Conservation (phyloP, 2,113 vertebrate species). For the Phaethornis superciliosus region DNA sequence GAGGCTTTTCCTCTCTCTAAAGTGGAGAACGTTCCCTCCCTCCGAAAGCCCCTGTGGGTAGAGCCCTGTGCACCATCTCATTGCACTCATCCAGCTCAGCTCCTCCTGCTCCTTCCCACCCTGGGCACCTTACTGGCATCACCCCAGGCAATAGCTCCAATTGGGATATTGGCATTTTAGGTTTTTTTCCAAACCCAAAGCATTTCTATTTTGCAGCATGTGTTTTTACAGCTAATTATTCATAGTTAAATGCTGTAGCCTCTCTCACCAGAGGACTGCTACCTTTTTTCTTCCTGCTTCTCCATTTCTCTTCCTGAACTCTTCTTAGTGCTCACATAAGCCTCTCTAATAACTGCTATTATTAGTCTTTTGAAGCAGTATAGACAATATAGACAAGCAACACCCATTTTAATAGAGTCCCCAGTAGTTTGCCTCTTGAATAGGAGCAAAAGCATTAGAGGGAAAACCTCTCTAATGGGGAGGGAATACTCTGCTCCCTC, state of each 20-base stretch:
- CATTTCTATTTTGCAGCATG: background rate
- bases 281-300: background rate
- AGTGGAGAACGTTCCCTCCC: background rate
- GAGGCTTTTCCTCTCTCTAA: background rate
- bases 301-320: background rate
- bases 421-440: background rate
- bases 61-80: background rate
- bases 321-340: background rate
- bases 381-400: background rate
- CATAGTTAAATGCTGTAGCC: too few relatives aligned
- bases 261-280: background rate
- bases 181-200: background rate
- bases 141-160: background rate
- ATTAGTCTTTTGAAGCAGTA: background rate
- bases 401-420: background rate
- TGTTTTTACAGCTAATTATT: too few relatives aligned
- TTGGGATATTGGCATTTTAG: background rate
- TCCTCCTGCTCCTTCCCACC: background rate
- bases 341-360: background rate
- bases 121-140: background rate
- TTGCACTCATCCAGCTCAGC: background rate
- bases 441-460: background rate
- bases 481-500: background rate
- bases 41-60: rapidly evolving
- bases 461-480: background rate